Evolutionary conservation across 92 coral and sea anemone genomes (phyloP).

Genomic region (Meandrina meandrites): DNA sequence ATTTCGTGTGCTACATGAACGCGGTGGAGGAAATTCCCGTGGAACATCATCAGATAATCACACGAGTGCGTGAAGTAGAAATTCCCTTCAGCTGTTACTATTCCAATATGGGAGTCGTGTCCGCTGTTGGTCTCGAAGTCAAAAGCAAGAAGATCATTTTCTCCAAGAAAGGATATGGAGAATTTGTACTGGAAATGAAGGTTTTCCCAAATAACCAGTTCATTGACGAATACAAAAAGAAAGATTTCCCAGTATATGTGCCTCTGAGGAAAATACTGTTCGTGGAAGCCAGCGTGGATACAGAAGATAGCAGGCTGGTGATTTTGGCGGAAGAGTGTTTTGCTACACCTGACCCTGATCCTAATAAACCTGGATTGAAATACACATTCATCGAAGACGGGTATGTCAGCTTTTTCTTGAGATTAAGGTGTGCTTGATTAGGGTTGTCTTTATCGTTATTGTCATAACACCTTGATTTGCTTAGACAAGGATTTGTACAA

Average conservation of each 20-base stretch:
- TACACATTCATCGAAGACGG: conserved; percentile 39
- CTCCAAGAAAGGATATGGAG: conserved; percentile 31
- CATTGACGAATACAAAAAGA: not conserved
- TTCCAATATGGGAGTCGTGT: conserved; percentile 44
- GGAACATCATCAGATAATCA: conserved; percentile 21
- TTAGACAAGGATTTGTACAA: too few species aligned
- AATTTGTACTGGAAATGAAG: conserved; percentile 30
- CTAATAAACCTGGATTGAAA: conserved; percentile 23
- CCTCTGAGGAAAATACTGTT: conserved; percentile 11
- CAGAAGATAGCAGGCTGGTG: conserved; percentile 20
- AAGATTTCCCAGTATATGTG: conserved; percentile 26
- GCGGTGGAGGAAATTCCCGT: conserved; percentile 39
- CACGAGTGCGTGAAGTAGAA: conserved; percentile 40
- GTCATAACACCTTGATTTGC: too few species aligned
- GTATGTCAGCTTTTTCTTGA: not conserved
- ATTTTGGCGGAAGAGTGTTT: conserved; percentile 42
- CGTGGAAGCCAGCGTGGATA: conserved; percentile 28
- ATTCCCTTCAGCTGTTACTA: conserved; percentile 45
- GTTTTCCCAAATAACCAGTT: conserved; percentile 18
- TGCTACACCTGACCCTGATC: conserved; percentile 38
- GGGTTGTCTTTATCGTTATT: too few species aligned
- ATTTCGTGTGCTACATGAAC: conserved; percentile 36
- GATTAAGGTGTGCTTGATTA: too few species aligned
- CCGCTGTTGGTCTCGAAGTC: conserved; percentile 35
- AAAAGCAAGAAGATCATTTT: conserved; percentile 39